Evolutionary conservation across 2,797 vertebrate genomes (phyloP), one percentile per base, ranked within the genome.

Genomic region (Chelonia mydas): DNA sequence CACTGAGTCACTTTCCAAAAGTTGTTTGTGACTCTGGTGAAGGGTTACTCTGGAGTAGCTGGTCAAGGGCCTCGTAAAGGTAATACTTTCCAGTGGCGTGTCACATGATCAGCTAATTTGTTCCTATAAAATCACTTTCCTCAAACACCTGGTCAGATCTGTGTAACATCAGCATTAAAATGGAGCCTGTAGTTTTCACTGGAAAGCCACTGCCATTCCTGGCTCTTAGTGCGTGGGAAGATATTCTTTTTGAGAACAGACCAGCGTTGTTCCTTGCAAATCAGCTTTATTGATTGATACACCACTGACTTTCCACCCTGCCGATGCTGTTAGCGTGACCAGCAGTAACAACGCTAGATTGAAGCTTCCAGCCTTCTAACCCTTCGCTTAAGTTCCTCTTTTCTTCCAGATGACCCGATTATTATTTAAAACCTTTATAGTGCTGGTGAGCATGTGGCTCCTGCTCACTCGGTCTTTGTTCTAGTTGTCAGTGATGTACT

Each of bases 151-250:
- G 57, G 91, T 31, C 25, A 81, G 86, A 81, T 84, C 49, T 45
- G 3, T 28, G 16, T 86, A 84, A 78, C 86, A 50, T 84, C 86
- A 87, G 25, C 61, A 68, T 93, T 90, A 81, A 90, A 91, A 79
- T 50, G n/a, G n/a, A 91, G 49, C 41, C 51, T 55, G 72, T 93
- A 77, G 83, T 94, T 90, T 92, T 83, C 83, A 15, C 80, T 54
- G 59, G 53, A 91, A 78, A n/a, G 86, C 68, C 86, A 27, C 86
- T 89, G 68, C 28, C 84, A 3, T 88, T 90, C 55, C 86, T 92
- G 82, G 28, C 84, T 95, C 33, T 8, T 8, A 3, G 7, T 45
- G 7, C 68, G 45, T 61, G 50, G 88, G 51, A 83, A 61, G 85
- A 92, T 94, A 41, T 27, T 93, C 88, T 47, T 11, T 41, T 17